Base-by-base conservation (phyloP, 2,797 vertebrate genomes). In the Lateolabrax maculatus region DNA sequence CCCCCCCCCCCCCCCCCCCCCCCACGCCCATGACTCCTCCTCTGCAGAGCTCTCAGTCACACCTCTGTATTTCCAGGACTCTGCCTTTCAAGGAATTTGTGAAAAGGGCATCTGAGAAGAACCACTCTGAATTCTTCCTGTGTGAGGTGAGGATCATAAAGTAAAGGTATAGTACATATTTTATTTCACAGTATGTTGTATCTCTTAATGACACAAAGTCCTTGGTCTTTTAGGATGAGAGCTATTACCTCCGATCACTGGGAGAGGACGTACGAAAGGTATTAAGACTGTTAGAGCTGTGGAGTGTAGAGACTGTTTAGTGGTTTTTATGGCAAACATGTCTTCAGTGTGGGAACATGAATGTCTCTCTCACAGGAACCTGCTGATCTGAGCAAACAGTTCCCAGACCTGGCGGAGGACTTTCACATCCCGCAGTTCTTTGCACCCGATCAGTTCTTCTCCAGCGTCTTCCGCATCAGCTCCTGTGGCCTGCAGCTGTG, bases 401-500 rank as follows among this genome's bases (percentile, higher is more conserved):
- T 99, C 89, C 97, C 97, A 37, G 48, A 89, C 73, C 83, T 99
- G 93, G 96, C 97, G 13, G 86, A 94, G 81, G 98, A 99, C 76
- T 96, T 99, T 80, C 90, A 92, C 11, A 92, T 97, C 69, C 97
- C 97, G 41, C 86, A 93, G 25, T 98, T 97, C 92, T 99, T 99
- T 92, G 94, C 94, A 64, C 94, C 96, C 0, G 94, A 97, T 1
- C 96, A 95, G 73, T 97, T 99, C 81, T 99, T 98, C 90, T 99
- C 98, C 83, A 98, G 97, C 0, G 97, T 99, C 9, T 98, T 99
- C 87, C 97, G 98, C 21, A 98, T 99, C 94, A 99, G 98, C 90
- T 99, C 98, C 55, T 92, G 95, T 56, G 96, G 97, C 27, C 93
- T 99, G 69, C 98, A 99, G 90, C 90, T 99, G 49, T 99, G 98